Evolutionary conservation across 2,113 vertebrate species (phyloP).

Genomic region (Ammodytes dubius): DNA sequence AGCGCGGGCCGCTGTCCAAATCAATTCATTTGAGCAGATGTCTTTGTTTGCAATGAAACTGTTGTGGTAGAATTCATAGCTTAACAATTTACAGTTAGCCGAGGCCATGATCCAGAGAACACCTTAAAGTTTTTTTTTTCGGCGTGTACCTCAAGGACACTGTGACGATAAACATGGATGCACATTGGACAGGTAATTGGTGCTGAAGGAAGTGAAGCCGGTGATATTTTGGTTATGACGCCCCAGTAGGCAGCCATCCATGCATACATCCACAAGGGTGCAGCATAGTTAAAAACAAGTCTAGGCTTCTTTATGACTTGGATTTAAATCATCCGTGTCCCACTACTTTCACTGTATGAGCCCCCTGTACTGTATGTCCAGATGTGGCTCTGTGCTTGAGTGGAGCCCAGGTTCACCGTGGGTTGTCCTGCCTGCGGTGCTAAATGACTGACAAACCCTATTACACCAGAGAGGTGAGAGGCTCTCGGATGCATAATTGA

Average conservation of each 20-base stretch:
- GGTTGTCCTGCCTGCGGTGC: constrained; percentile 28
- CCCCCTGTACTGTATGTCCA: constrained; percentile 25
- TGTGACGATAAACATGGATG: constrained; percentile 31
- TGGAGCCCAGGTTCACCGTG: constrained; percentile 1
- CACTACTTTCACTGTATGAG: not conserved
- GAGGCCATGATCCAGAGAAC: constrained; percentile 28
- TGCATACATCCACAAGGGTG: constrained; percentile 19
- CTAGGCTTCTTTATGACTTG: constrained; percentile 27
- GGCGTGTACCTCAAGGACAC: constrained; percentile 55
- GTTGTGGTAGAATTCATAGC: constrained; percentile 61
- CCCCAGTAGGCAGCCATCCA: not conserved
- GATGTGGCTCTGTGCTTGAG: constrained; percentile 47
- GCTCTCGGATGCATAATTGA: constrained; percentile 65
- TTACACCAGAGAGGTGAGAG: constrained; percentile 58
- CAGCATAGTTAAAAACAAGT: constrained; percentile 18
- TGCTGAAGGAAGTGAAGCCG: constrained; percentile 11
- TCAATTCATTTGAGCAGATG: constrained; percentile 74
- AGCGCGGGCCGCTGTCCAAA: constrained; percentile 61
- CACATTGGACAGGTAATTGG: constrained; percentile 39
- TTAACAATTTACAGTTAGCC: constrained; percentile 46
- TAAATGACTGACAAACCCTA: constrained; percentile 64
- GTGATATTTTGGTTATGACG: constrained; percentile 19
- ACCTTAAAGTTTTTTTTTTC: constrained; percentile 3
- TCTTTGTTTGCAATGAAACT: constrained; percentile 63
- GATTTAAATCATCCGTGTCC: constrained; percentile 36